Percentiles rank a stretch among this genome's conserved stretches.
phyloP scores from a whole-genome alignment of 2,113 vertebrate species.

The Ondatra zibethicus region DNA sequence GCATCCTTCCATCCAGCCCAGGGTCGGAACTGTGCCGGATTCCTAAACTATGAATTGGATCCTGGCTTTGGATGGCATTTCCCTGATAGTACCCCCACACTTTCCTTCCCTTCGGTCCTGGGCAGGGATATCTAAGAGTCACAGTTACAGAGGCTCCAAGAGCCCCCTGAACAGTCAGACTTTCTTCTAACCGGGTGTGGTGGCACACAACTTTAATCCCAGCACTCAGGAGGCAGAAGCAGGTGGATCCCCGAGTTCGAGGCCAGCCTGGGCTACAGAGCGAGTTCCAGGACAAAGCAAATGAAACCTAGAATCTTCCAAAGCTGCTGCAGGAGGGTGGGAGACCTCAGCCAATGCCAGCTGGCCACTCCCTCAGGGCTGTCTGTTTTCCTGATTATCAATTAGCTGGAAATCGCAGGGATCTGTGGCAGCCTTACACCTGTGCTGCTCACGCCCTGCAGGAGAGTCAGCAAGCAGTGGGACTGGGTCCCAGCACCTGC shows the following conservation, averaged over 20 bases:
- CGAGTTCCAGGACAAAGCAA: neutral
- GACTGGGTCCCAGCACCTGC: neutral
- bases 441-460: neutral
- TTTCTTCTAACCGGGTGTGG: neutral
- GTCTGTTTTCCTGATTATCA: neutral
- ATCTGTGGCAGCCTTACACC: neutral
- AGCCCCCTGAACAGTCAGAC: neutral
- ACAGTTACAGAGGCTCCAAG: neutral
- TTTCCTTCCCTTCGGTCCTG: too few relatives aligned
- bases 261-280: neutral
- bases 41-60: neutral
- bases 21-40: too few relatives aligned
- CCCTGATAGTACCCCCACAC: rapidly evolving
- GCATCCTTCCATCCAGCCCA: neutral
- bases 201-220: neutral
- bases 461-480: neutral
- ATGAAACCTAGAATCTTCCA: neutral
- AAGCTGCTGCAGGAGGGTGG: neutral
- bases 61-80: neutral
- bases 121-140: neutral
- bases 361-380: neutral
- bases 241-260: neutral
- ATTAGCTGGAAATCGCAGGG: constrained; percentile 31
- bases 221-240: neutral
- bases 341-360: constrained; percentile 12